These are phyloP conservation scores for Lamprotornis superbus DNA, from an alignment of 2,113 vertebrate species.

Conservation along the genomic window DNA sequence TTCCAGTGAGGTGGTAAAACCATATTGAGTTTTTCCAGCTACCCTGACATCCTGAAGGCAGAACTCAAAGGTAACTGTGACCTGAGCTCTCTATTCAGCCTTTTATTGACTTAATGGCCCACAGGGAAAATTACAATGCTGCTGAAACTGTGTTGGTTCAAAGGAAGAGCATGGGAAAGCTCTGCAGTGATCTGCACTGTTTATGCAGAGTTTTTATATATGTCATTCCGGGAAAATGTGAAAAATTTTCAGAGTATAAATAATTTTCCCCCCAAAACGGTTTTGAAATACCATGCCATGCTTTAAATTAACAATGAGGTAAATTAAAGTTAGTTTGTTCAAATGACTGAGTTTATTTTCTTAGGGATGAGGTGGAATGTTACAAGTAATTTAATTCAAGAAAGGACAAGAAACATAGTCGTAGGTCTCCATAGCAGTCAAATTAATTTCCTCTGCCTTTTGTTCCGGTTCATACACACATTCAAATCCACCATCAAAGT, in stretches of 20 bases:
- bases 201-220: background rate
- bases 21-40: background rate
- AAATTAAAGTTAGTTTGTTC: background rate
- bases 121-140: background rate
- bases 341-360: background rate
- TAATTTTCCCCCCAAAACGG: background rate
- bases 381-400: conserved; percentile 15
- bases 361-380: background rate
- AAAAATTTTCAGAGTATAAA: background rate
- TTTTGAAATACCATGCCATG: background rate
- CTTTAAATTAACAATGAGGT: background rate
- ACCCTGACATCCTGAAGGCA: background rate
- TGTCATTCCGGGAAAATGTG: background rate
- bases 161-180: background rate
- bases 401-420: background rate
- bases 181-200: background rate
- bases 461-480: background rate
- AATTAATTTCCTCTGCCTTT: conserved; percentile 29
- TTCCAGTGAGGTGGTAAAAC: background rate
- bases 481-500: background rate
- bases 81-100: background rate
- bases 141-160: background rate
- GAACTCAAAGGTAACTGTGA: background rate
- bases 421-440: background rate
- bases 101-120: background rate